These are phyloP conservation scores for Xestia rhomboidea DNA, from an alignment of 2,888 invertebrate genomes.

Conservation along the genomic window DNA sequence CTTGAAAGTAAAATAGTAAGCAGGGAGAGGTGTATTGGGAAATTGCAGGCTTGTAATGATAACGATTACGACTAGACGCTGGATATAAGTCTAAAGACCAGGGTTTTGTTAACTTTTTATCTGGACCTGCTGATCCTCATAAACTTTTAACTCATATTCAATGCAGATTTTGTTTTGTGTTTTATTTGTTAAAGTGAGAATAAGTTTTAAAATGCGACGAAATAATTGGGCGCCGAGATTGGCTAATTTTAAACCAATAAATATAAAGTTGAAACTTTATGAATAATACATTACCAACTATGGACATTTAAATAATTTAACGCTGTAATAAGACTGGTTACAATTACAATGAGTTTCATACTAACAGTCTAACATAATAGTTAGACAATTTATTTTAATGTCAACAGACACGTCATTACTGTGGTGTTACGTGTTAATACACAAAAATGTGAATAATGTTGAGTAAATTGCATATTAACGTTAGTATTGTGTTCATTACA, in stretches of 20 bases:
- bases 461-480: conserved; percentile 15
- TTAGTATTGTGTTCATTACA: conserved; percentile 34
- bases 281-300: conserved; percentile 8
- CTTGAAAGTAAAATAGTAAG: too few species aligned
- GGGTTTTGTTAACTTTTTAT: background rate
- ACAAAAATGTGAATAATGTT: conserved; percentile 18
- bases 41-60: background rate
- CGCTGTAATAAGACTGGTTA: conserved; percentile 1
- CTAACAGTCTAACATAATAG: conserved; percentile 5
- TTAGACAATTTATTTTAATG: conserved; percentile 31
- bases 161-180: background rate
- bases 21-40: background rate
- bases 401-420: conserved; percentile 5
- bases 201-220: background rate
- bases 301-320: conserved; percentile 14
- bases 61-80: too few species aligned
- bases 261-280: background rate
- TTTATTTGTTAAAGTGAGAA: background rate
- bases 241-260: background rate
- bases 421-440: conserved; percentile 14
- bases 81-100: too few species aligned
- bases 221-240: background rate
- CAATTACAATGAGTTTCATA: conserved; percentile 8
- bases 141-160: background rate
- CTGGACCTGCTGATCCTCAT: background rate